Base-by-base conservation (phyloP, 2,113 vertebrate species). In the Ramphastos sulfuratus region DNA sequence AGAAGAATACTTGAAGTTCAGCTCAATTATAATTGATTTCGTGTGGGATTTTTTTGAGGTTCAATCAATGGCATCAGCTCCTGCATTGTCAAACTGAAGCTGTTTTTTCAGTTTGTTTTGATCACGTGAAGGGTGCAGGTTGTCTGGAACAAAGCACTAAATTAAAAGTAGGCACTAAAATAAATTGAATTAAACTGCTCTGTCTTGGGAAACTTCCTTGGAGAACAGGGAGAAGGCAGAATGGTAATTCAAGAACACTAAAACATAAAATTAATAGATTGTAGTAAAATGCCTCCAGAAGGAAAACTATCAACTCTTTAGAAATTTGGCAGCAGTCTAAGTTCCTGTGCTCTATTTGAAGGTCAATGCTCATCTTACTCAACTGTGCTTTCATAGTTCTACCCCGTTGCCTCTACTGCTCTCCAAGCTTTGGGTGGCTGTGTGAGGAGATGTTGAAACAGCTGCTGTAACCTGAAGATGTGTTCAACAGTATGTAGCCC, bases 111-210 rank as follows among this genome's bases (percentile, higher is more conserved):
- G 9, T 83, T 92, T 73, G 30, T 37, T 85, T 91, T 80, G 79
- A 12, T 76, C 52, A 27, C 30, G 24, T 69, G 31, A 77, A 52
- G 44, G 11, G 35, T n/a, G 37, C 64, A 80, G 31, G 13, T 85
- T 89, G 21, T 80, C 55, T 89, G 65, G 64, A 77, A 21, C 12
- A 84, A 76, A 89, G 37, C 50, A 77, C 21, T 18, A 66, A 64
- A 85, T 75, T 72, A 72, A 76, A 94, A 74, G 18, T 37, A 82
- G 39, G 5, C 59, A 60, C 35, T 80, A 61, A 73, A 89, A 83
- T 83, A 86, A 87, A 63, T 69, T n/a, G 7, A 85, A 58, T 85
- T 85, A 16, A 78, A 58, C n/a, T 67, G 35, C 46, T 70, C 72
- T 91, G 14, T 81, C 48, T 74, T 65, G 69, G 44, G 28, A 35